Base-by-base conservation (phyloP, 1,140 invertebrate species). In the Brachionus plicatilis region DNA sequence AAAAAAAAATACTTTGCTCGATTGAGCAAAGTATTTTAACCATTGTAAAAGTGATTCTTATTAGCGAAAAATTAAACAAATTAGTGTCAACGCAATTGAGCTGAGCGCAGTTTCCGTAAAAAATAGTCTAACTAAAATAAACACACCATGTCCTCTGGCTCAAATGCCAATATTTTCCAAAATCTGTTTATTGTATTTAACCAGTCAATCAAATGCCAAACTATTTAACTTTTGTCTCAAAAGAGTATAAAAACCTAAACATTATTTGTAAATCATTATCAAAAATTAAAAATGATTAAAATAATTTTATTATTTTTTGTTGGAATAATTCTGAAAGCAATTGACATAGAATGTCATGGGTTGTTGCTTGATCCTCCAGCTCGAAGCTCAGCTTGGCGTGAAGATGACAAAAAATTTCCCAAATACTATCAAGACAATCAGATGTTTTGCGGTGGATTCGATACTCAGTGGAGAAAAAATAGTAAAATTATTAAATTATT, bases 361-460 rank as follows among this genome's bases (percentile, higher is more conserved):
- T 0, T 70, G 7, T 29, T 84, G 24, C 7, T 84, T 1, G 33
- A 84, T 75, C 83, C 83, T 11, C 83, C 83, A 47, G 29, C 66
- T 47, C 20, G 83, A n/a, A 17, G 17, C 37, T 84, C 83, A 0
- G 94, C 94, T 88, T 95, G 94, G 94, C 91, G 94, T 47, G 79
- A 65, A 8, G n/a, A 82, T 37, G 53, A 53, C 6, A 29, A 6
- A 29, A 9, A 9, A n/a, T 82, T 82, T 82, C 92, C 93, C 3
- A 90, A 91, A 60, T 93, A 95, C 87, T 96, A 95, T 90, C 95
- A 96, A 87, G 95, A 96, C 87, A 93, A 95, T 87, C 94, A 96
- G 88, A 91, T 94, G 2, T 95, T 94, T 88, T 96, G 95, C 88
- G 95, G 95, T 2, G 95, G 95, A 3, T 94, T 94, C 86, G 91